Evolutionary conservation across 2,797 vertebrate genomes (phyloP).

Genomic region (Phrynocephalus vlangalii): DNA sequence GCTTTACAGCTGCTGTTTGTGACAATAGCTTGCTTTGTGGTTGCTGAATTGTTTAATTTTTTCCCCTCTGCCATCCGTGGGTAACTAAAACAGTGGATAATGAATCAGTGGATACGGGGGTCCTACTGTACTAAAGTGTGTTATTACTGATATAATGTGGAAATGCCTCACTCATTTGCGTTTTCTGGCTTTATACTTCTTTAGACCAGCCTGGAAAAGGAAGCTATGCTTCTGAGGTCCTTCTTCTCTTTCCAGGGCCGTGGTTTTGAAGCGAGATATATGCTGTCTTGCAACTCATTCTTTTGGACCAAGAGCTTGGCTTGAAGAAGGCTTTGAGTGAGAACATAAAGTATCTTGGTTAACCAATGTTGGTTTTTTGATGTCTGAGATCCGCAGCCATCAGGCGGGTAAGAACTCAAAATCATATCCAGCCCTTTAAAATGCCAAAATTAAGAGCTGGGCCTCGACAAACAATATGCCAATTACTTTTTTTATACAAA

Average conservation of each 20-base stretch:
- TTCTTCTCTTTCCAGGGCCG: not conserved
- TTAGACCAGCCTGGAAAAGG: not conserved
- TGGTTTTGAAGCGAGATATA: not conserved
- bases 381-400: not conserved
- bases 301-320: not conserved
- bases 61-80: no score
- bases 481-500: not conserved
- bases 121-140: constrained; percentile 9
- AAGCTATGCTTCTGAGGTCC: not conserved
- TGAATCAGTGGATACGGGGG: no score
- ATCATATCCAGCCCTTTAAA: not conserved
- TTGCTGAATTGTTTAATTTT: no score
- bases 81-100: no score
- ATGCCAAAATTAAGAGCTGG: not conserved
- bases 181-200: constrained; percentile 32
- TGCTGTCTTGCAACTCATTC: constrained; percentile 4
- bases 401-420: not conserved
- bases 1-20: no score
- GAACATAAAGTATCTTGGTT: not conserved
- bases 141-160: constrained; percentile 43
- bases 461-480: not conserved
- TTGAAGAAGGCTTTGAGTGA: not conserved
- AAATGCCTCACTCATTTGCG: not conserved
- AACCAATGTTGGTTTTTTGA: not conserved
- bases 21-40: no score